These are phyloP conservation scores for Dendrophyllia cribrosa DNA, from an alignment of 64 coral and sea anemone species.

Conservation along the genomic window DNA sequence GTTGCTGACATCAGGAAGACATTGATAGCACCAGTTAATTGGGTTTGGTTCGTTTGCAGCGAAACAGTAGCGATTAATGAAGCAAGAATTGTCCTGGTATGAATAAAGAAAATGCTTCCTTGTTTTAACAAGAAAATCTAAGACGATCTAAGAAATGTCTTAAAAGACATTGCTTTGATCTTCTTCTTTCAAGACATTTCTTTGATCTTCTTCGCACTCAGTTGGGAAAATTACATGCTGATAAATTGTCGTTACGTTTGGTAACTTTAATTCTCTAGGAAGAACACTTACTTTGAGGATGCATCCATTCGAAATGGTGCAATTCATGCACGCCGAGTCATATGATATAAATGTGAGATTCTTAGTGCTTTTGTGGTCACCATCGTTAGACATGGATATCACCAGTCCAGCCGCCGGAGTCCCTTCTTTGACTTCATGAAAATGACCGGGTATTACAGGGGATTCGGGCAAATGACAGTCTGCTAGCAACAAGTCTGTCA, in stretches of 20 bases:
- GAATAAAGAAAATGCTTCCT: neutral
- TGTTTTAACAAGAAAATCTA: neutral
- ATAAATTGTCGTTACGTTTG: too few species aligned
- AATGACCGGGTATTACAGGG: neutral
- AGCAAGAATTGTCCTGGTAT: slow-evolving; percentile 9
- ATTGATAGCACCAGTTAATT: slow-evolving; percentile 39
- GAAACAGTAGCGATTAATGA: slow-evolving; percentile 33
- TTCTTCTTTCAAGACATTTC: too few species aligned
- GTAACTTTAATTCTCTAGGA: too few species aligned
- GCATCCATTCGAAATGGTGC: neutral
- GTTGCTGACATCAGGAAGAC: neutral
- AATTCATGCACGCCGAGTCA: slow-evolving; percentile 17
- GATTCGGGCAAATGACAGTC: slow-evolving; percentile 1
- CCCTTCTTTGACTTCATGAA: neutral
- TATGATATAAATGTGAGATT: neutral
- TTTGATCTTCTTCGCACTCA: too few species aligned
- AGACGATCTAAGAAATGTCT: neutral
- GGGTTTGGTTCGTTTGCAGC: slow-evolving; percentile 16
- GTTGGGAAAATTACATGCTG: too few species aligned
- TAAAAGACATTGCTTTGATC: neutral
- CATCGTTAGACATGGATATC: slow-evolving; percentile 4
- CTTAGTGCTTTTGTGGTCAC: neutral
- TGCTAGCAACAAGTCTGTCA: neutral
- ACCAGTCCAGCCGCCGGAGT: slow-evolving; percentile 19
- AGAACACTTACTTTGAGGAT: neutral